Percentiles rank a stretch among this genome's conserved stretches.
Evolutionary conservation across 2,888 invertebrate genomes (phyloP).

Genomic region (Entomobrya proxima): DNA sequence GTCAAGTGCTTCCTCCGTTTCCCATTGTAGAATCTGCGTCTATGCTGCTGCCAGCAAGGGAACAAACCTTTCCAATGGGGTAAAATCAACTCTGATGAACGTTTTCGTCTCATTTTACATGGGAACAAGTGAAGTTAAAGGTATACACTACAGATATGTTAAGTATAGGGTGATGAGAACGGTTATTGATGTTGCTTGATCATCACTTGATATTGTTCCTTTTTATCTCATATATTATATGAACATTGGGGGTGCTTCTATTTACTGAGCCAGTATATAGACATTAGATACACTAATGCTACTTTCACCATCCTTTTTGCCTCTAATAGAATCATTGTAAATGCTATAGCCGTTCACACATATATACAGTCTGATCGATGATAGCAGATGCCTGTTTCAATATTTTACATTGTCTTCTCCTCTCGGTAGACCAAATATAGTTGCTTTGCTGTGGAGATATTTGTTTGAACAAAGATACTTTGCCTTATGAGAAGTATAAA

Average conservation of each 20-base stretch:
- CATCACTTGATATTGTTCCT: conserved; percentile 36
- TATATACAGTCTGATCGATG: conserved; percentile 18
- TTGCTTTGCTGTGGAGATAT: background rate
- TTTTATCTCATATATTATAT: background rate
- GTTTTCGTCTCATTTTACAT: conserved; percentile 49
- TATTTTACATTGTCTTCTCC: background rate
- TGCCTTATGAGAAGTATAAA: too few relatives aligned
- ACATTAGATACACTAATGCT: background rate
- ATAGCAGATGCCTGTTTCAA: conserved; percentile 16
- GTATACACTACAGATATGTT: background rate
- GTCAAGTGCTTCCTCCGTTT: conserved; percentile 31
- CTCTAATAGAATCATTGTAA: background rate
- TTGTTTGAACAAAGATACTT: background rate
- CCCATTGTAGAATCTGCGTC: background rate
- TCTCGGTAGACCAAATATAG: background rate
- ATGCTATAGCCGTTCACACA: background rate
- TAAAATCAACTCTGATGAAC: conserved; percentile 43
- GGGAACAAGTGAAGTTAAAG: background rate
- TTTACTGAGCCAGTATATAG: background rate
- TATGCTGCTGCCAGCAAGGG: background rate
- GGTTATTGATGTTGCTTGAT: conserved; percentile 38
- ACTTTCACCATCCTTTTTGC: conserved; percentile 1
- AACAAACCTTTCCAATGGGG: conserved; percentile 37
- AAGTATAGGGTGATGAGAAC: conserved; percentile 9
- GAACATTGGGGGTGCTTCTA: background rate